A percentile compares a stretch with the other conserved stretches of the same genome.
Evolutionary conservation across 2,797 vertebrate genomes (phyloP).

Genomic region (Trichosurus vulpecula): DNA sequence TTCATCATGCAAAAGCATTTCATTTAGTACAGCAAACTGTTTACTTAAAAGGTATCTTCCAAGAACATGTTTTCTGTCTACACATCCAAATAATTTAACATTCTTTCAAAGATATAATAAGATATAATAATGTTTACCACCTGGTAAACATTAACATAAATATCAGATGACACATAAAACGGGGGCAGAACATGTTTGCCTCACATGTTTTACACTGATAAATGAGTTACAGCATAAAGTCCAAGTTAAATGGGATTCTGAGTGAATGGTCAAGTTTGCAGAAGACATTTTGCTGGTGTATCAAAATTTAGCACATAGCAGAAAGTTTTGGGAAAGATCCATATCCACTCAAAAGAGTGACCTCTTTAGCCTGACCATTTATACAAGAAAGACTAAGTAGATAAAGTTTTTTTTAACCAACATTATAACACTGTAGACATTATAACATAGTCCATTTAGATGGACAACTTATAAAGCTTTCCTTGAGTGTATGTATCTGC

Average conservation of each 20-base stretch:
- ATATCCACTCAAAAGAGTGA: neutral
- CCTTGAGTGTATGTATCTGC: neutral
- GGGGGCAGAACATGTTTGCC: neutral
- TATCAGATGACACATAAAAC: neutral
- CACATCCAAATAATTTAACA: neutral
- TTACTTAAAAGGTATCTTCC: neutral
- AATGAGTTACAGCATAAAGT: neutral
- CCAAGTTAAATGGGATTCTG: neutral
- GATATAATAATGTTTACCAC: neutral
- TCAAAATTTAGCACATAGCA: neutral
- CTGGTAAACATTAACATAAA: neutral
- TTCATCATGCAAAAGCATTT: neutral
- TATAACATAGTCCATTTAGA: neutral
- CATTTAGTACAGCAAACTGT: neutral
- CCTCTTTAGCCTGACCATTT: neutral
- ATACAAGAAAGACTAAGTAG: neutral
- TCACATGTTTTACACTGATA: neutral
- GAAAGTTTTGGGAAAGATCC: neutral
- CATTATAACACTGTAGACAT: neutral
- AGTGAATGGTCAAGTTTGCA: too few relatives aligned
- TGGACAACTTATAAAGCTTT: neutral
- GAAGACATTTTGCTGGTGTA: neutral
- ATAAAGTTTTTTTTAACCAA: neutral
- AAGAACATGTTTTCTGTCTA: neutral
- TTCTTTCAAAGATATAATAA: neutral